Evolutionary conservation across 2,888 invertebrate species (phyloP), one percentile per base, ranked within the genome.

Genomic region (Laothoe populi): DNA sequence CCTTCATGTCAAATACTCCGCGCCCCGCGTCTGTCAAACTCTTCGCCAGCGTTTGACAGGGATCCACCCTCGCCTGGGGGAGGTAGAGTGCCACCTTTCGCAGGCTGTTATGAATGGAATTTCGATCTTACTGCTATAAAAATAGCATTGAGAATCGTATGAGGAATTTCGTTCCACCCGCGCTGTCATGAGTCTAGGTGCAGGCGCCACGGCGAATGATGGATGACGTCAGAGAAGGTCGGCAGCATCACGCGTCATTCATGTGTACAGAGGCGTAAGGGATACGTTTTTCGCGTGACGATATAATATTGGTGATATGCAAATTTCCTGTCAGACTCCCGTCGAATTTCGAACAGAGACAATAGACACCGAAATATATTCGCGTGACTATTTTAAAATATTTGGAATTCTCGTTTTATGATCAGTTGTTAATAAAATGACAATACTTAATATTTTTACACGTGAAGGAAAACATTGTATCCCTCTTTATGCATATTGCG

Each of bases 1-100:
- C 92, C 92, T 92, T 92, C 92, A 92, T 90, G 92, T 92, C 92
- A 92, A 92, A 92, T 89, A 90, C 92, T 91, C 91, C 88, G 88
- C 90, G 87, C 92, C 91, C 92, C 90, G 90, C 91, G 92, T 90
- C 92, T 92, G 92, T 92, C 92, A 92, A 92, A 92, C 92, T 92
- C 91, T 92, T 91, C 92, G 90, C 87, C 88, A 90, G 87, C 88
- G 90, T 92, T 92, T 92, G 92, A 92, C 92, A 92, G 90, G 91
- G 91, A 90, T 89, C 92, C 92, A 90, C 92, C 92, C 92, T 86
- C 78, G 78, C 86, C 75, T 78, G 88, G 85, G 87, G 88, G 88
- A 88, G 82, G 90, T 87, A 83, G 86, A 84, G 82, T 79, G 83
- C 90, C 91, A 90, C 90, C 89, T 88, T 84, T 77, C 72, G 66